These are phyloP conservation scores for Sparidentex hasta DNA, from an alignment of 2,797 vertebrate genomes.

Conservation along the genomic window DNA sequence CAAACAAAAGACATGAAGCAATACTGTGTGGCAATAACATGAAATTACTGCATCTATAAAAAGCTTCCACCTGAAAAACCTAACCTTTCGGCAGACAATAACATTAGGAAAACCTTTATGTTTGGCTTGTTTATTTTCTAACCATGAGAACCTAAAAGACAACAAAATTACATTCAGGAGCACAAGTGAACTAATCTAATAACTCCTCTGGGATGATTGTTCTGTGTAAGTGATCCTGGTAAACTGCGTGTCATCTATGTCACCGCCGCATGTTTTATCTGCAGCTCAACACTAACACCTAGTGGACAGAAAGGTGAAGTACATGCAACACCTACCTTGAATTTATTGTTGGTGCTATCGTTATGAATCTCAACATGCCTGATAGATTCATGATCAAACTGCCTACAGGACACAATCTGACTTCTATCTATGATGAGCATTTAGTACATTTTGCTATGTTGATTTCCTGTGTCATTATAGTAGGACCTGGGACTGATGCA, in stretches of 20 bases:
- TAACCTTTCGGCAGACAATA: background rate
- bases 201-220: background rate
- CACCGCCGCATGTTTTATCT: background rate
- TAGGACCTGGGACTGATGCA: no score
- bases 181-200: background rate
- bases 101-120: background rate
- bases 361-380: background rate
- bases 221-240: background rate
- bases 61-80: background rate
- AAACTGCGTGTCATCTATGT: background rate
- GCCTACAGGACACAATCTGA: background rate
- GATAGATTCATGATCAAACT: background rate
- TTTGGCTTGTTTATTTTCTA: background rate
- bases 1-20: background rate
- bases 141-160: background rate
- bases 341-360: background rate
- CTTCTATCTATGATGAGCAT: background rate
- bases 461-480: no score
- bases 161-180: background rate
- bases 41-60: background rate
- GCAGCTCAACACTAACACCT: conserved; percentile 54
- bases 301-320: conserved; percentile 47
- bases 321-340: background rate
- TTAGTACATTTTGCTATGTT: background rate
- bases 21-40: background rate